Evolutionary conservation across 2,888 invertebrate genomes (phyloP).

Genomic region (Pristionchus maxplancki): DNA sequence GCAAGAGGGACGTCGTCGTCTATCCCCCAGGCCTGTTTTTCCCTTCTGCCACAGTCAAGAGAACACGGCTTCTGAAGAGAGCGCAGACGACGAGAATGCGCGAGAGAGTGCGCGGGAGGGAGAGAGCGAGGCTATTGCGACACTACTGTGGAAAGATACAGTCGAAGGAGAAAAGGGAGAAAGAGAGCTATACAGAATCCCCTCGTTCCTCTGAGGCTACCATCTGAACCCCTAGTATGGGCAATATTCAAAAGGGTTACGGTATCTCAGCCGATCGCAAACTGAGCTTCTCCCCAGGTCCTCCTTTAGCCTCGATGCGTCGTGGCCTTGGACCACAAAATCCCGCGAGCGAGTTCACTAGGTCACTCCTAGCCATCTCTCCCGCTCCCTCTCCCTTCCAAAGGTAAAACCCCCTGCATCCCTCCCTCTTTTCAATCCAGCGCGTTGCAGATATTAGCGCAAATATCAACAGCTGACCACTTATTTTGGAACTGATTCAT

Average conservation of each 20-base stretch:
- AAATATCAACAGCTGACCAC: not conserved
- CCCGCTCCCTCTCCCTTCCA: not conserved
- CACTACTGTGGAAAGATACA: not conserved
- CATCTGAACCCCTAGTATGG: not conserved
- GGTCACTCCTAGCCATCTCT: constrained; percentile 20
- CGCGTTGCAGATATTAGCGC: not conserved
- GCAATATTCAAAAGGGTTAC: not conserved
- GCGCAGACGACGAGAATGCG: not conserved
- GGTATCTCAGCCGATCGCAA: not conserved
- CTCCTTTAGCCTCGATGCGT: not conserved
- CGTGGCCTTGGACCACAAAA: constrained; percentile 33
- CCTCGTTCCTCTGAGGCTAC: not conserved
- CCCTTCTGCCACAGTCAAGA: not conserved
- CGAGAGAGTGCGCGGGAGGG: constrained; percentile 6
- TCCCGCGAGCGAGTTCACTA: constrained; percentile 12
- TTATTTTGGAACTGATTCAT: not conserved
- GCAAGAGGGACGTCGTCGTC: not conserved
- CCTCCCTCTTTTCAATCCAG: not conserved
- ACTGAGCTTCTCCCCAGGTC: not conserved
- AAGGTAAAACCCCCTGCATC: not conserved
- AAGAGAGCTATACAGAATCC: not conserved
- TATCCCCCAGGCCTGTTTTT: constrained; percentile 36
- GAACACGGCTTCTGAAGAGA: not conserved
- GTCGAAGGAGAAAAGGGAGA: not conserved
- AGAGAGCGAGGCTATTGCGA: not conserved